Base-by-base conservation (phyloP, 2,888 invertebrate genomes). In the Drosophila austrosaltans region DNA sequence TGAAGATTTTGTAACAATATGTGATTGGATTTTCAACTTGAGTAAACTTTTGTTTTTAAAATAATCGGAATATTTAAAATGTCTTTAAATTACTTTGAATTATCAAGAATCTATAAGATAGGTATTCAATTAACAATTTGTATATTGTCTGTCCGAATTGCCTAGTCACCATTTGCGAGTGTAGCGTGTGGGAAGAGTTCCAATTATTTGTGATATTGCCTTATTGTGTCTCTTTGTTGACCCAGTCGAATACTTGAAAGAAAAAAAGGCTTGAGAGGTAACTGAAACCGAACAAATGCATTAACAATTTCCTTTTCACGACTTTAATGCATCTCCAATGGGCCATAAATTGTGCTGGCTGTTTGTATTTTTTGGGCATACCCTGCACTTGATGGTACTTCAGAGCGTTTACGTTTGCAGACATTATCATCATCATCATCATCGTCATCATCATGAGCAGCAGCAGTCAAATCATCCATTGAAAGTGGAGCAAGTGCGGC, bases 321-420 rank as follows among this genome's bases (percentile, higher is more conserved):
- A 64, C 78, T 78, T 86, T 86, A 86, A 86, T 86, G 85, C 88
- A 86, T 86, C 85, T 86, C 85, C 76, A 53, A 78, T 83, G 85
- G 76, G 70, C 76, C 74, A 86, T 86, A 87, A 86, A 86, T 87
- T 75, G 73, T 62, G 66, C 42, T 77, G 74, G 69, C 58, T 71
- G 69, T 73, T 22, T 48, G 25, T 48, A 25, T 48, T 48, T 78
- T 74, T 75, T 58, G 57, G 58, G 72, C 75, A 69, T 61, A 69
- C 44, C 54, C n/a, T 39, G 53, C 80, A 69, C 83, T 87, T 84
- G 87, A 84, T 82, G 83, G 83, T 87, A 84, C 83, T 84, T 84
- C 76, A 82, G 83, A 25, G 48, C 10, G 8, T 36, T 36, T 36
- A 36, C 16, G 86, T 59, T 40, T 32, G 30, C 42, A 65, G 71